Conservation (phyloP, 2,888 invertebrate species). For the Galeruca laticollis region DNA sequence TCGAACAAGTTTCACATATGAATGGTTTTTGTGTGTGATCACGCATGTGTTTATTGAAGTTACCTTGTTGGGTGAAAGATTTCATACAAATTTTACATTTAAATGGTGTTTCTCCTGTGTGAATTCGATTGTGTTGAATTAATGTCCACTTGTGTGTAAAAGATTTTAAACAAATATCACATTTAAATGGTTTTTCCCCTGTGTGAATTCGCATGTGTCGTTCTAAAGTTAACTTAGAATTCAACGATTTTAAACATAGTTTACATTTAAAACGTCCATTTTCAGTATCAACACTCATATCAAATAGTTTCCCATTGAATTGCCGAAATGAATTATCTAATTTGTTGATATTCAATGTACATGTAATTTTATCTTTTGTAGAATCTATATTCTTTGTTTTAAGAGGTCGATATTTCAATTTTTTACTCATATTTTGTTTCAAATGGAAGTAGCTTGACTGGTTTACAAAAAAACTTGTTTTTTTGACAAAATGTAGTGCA, state of each 20-base stretch:
- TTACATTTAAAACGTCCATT: background rate
- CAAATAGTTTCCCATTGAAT: too few relatives aligned
- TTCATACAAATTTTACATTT: slow-evolving; percentile 61
- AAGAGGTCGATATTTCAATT: too few relatives aligned
- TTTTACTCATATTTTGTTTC: too few relatives aligned
- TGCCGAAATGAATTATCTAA: too few relatives aligned
- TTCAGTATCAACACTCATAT: too few relatives aligned
- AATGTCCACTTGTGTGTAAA: background rate
- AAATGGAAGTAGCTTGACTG: too few relatives aligned
- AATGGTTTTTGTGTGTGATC: slow-evolving; percentile 64
- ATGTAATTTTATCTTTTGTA: too few relatives aligned
- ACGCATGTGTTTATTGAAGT: slow-evolving; percentile 62
- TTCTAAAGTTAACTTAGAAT: background rate
- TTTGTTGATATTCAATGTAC: too few relatives aligned
- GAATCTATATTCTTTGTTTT: too few relatives aligned
- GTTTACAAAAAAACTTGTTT: background rate
- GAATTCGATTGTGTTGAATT: background rate
- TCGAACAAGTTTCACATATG: slow-evolving; percentile 59
- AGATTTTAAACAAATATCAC: slow-evolving; percentile 9
- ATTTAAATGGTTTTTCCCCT: background rate
- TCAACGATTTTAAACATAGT: background rate
- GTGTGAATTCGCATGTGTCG: background rate
- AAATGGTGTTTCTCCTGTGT: slow-evolving; percentile 62
- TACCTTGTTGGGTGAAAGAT: slow-evolving; percentile 62
- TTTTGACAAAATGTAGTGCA: background rate